Evolutionary conservation across 2,888 invertebrate genomes (phyloP).

Genomic region (Drosophila phalerata): DNA sequence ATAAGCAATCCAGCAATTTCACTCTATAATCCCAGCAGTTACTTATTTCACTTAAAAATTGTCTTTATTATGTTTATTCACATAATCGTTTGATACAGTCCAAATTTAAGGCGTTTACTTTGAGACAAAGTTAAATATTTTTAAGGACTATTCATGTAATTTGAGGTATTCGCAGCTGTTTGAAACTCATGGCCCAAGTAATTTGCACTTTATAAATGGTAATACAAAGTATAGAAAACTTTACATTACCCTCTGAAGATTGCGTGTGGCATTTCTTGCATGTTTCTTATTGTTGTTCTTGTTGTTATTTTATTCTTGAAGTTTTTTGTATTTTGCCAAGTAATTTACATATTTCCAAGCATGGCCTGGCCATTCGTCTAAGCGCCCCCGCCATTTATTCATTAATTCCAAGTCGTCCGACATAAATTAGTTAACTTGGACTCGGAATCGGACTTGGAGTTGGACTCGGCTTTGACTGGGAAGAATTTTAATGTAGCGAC

Average conservation of each 20-base stretch:
- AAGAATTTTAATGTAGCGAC: slow-evolving; percentile 78
- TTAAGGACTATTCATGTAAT: slow-evolving; percentile 26
- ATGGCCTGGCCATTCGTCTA: slow-evolving; percentile 69
- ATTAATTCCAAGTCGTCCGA: slow-evolving; percentile 80
- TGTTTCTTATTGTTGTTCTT: slow-evolving; percentile 33
- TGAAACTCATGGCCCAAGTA: slow-evolving; percentile 44
- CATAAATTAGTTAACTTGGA: slow-evolving; percentile 82
- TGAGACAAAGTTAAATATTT: slow-evolving; percentile 43
- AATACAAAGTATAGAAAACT: slow-evolving; percentile 60
- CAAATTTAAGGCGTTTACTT: slow-evolving; percentile 1
- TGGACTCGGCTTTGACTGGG: slow-evolving; percentile 40
- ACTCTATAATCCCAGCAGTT: slow-evolving; percentile 22
- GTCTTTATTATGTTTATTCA: slow-evolving; percentile 40
- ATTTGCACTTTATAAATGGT: slow-evolving; percentile 74
- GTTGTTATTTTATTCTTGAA: slow-evolving; percentile 45
- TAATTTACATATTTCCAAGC: slow-evolving; percentile 72
- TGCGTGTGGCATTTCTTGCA: slow-evolving; percentile 72
- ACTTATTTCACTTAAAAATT: slow-evolving; percentile 35
- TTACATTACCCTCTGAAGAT: slow-evolving; percentile 76
- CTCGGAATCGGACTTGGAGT: slow-evolving; percentile 55
- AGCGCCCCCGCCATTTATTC: slow-evolving; percentile 80
- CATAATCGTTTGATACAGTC: slow-evolving; percentile 45
- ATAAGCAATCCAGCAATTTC: slow-evolving; percentile 4
- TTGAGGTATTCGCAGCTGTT: slow-evolving; percentile 63
- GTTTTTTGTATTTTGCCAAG: slow-evolving; percentile 57